These are phyloP conservation scores for Timema podura DNA, from an alignment of 2,888 invertebrate species.

Conservation along the genomic window DNA sequence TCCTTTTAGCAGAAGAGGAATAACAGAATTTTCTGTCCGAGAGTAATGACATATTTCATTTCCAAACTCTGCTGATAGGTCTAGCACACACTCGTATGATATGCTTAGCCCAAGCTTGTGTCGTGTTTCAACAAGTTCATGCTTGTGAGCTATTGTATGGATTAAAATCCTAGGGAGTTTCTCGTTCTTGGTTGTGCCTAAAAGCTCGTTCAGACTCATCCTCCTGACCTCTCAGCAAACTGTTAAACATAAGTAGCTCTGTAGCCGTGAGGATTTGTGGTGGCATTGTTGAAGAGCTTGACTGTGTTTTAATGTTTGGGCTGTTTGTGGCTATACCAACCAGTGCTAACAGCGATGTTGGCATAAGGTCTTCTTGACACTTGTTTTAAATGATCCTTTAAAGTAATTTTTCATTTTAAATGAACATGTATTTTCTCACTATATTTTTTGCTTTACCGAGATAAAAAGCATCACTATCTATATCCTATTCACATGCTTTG, in stretches of 20 bases:
- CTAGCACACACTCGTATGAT: constrained; percentile 2
- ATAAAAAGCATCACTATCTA: not conserved
- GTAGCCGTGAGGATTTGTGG: not conserved
- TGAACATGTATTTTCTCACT: constrained; percentile 1
- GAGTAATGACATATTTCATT: constrained; percentile 2
- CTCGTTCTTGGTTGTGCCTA: not conserved
- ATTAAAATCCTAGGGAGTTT: constrained; percentile 8
- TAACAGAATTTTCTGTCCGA: not conserved
- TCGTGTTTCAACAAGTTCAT: not conserved
- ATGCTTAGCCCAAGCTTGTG: not conserved
- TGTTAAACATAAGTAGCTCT: constrained; percentile 4
- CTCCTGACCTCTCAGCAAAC: not conserved
- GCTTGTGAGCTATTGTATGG: not conserved
- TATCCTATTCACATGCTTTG: constrained; percentile 1
- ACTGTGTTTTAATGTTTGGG: not conserved
- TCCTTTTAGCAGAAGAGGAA: constrained; percentile 3
- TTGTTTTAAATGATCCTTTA: constrained; percentile 1
- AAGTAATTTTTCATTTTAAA: not conserved
- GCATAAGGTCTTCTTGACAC: not conserved
- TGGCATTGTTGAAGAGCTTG: not conserved
- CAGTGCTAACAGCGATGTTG: not conserved
- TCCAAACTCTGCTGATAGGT: constrained; percentile 2
- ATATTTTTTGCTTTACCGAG: not conserved
- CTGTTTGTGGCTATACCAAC: not conserved
- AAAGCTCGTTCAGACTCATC: not conserved